phyloP scores from a whole-genome alignment of 2,797 vertebrate species.

The Darevskia mixta region DNA sequence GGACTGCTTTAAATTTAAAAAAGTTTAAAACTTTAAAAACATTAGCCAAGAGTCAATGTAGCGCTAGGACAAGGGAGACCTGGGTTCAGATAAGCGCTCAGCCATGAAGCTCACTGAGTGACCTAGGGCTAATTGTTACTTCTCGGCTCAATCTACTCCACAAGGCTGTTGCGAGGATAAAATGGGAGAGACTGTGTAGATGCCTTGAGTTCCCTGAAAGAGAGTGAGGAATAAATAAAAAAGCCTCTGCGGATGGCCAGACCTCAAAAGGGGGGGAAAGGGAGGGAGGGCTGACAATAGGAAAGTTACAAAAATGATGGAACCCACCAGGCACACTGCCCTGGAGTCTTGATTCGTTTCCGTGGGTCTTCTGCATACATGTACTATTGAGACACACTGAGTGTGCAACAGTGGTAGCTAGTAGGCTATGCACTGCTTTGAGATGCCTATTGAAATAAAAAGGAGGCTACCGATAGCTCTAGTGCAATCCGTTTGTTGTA shows the following conservation, averaged over 20 bases:
- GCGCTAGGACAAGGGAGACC: background rate
- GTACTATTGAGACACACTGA: background rate
- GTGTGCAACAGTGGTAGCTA: background rate
- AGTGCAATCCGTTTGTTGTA: background rate
- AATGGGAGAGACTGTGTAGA: background rate
- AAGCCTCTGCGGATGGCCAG: too few relatives aligned
- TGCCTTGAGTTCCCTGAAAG: background rate
- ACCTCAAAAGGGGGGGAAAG: too few relatives aligned
- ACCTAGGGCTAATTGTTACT: background rate
- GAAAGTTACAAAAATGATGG: background rate
- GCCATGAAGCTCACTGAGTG: background rate
- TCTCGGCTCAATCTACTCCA: background rate
- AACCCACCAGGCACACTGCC: background rate
- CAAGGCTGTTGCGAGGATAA: background rate
- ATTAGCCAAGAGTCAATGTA: background rate
- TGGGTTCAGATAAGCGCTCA: background rate
- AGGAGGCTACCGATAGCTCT: background rate
- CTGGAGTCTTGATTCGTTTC: background rate
- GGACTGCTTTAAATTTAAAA: background rate
- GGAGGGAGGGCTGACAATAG: background rate
- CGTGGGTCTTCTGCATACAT: background rate
- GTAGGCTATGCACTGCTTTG: background rate
- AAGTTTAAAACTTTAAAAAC: background rate
- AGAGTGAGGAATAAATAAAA: background rate
- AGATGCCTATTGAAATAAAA: background rate